Percentiles rank a stretch among this genome's conserved stretches.
Conservation (phyloP, 2,113 vertebrate species). For the Chiloscyllium plagiosum region DNA sequence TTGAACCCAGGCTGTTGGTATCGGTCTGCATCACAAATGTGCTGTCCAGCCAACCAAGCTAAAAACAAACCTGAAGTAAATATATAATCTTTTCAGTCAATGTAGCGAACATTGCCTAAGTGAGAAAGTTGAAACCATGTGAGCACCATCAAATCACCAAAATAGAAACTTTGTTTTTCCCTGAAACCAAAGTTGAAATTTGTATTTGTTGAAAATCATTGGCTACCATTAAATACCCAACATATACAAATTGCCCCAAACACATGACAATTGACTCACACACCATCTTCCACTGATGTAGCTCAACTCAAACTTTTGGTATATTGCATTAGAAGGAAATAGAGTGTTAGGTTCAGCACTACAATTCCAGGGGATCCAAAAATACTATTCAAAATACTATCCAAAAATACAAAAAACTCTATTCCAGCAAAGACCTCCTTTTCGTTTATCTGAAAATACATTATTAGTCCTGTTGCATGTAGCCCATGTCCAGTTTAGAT, state of each 20-base stretch:
- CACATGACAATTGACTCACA: not conserved
- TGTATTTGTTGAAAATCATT: not conserved
- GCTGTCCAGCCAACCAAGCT: no score
- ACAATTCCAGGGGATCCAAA: not conserved
- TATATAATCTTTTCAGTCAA: no score
- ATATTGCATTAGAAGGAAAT: not conserved
- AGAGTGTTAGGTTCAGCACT: not conserved
- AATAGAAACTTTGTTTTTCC: not conserved
- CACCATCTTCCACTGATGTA: not conserved
- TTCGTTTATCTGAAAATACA: not conserved
- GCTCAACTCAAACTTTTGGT: not conserved
- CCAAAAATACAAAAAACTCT: no score
- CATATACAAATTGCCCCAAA: not conserved
- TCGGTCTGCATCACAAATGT: no score
- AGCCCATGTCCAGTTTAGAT: not conserved
- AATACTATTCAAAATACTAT: not conserved
- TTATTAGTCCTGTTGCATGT: not conserved
- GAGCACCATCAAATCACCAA: not conserved
- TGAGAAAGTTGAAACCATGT: not conserved
- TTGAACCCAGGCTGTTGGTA: no score
- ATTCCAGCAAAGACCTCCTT: not conserved
- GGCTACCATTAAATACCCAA: not conserved
- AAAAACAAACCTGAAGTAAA: no score
- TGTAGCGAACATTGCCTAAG: not conserved
- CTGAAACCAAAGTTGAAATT: not conserved